These are phyloP conservation scores for Metalampra italica DNA, from an alignment of 2,888 invertebrate species.

Conservation along the genomic window DNA sequence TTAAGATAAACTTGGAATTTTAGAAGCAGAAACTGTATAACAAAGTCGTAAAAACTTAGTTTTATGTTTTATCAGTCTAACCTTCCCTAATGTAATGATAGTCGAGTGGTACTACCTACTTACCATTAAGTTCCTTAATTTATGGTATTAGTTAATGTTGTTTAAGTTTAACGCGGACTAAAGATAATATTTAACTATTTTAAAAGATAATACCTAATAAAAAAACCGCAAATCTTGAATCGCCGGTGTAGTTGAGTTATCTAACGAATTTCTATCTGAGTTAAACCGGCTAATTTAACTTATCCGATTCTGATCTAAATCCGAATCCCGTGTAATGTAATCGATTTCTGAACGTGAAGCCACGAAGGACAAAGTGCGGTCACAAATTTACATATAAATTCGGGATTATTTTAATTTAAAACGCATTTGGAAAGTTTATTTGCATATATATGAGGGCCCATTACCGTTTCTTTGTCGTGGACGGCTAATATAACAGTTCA, in stretches of 20 bases:
- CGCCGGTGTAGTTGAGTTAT: slow-evolving; percentile 52
- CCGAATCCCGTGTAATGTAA: slow-evolving; percentile 66
- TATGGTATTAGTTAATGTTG: too few relatives aligned
- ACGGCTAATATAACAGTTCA: slow-evolving; percentile 58
- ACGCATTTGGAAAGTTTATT: slow-evolving; percentile 71
- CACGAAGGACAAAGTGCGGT: slow-evolving; percentile 72
- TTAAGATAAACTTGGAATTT: slow-evolving; percentile 58
- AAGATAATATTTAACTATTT: neutral
- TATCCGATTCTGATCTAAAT: slow-evolving; percentile 64
- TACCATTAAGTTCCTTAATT: too few relatives aligned
- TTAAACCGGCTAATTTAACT: slow-evolving; percentile 70
- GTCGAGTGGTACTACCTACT: slow-evolving; percentile 11
- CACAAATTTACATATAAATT: slow-evolving; percentile 74
- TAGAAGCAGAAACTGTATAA: slow-evolving; percentile 39
- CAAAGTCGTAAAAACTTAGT: slow-evolving; percentile 42
- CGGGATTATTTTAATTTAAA: slow-evolving; percentile 75
- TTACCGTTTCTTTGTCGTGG: slow-evolving; percentile 66
- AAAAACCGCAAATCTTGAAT: slow-evolving; percentile 29
- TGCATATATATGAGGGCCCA: slow-evolving; percentile 68
- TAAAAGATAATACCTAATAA: neutral
- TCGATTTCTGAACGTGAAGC: slow-evolving; percentile 69
- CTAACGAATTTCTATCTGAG: slow-evolving; percentile 51
- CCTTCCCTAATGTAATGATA: slow-evolving; percentile 33
- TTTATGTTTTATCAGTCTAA: slow-evolving; percentile 42
- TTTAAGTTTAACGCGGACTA: neutral